Evolutionary conservation across 2,888 invertebrate species (phyloP).

Genomic region (Sialis fuliginosa): DNA sequence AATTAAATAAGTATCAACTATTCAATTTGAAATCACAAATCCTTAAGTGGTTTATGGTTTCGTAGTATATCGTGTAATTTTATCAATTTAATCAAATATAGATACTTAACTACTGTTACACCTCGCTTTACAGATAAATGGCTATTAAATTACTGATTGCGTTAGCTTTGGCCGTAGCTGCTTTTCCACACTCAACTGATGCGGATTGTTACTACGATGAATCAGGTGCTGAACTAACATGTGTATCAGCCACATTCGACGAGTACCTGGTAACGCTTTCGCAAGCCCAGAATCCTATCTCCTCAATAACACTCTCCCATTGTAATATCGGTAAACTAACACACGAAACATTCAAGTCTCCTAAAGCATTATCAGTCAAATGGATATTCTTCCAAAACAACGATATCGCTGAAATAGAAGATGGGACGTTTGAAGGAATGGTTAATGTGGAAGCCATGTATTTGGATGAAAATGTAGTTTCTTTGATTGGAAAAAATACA

Average conservation of each 20-base stretch:
- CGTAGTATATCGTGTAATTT: too few species aligned
- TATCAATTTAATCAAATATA: too few species aligned
- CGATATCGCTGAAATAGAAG: neutral
- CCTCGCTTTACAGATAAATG: too few species aligned
- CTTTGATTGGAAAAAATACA: neutral
- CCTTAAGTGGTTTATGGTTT: too few species aligned
- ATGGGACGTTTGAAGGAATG: neutral
- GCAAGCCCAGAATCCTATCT: neutral
- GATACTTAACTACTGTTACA: too few species aligned
- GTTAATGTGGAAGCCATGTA: neutral
- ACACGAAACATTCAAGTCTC: neutral
- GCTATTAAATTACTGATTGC: too few species aligned
- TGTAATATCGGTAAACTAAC: neutral
- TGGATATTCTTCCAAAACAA: neutral
- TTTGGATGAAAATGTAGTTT: neutral
- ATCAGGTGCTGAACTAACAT: too few species aligned
- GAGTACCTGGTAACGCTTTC: neutral
- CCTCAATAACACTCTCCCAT: neutral
- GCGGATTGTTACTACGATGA: too few species aligned
- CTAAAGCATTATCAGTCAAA: neutral
- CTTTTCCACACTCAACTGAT: too few species aligned
- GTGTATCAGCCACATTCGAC: neutral
- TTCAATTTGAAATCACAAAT: too few species aligned
- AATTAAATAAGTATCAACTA: too few species aligned
- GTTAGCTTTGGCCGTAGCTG: too few species aligned